Percentiles rank a stretch among this genome's conserved stretches.
phyloP scores from a whole-genome alignment of 2,113 vertebrate genomes.

The Eonycteris spelaea region DNA sequence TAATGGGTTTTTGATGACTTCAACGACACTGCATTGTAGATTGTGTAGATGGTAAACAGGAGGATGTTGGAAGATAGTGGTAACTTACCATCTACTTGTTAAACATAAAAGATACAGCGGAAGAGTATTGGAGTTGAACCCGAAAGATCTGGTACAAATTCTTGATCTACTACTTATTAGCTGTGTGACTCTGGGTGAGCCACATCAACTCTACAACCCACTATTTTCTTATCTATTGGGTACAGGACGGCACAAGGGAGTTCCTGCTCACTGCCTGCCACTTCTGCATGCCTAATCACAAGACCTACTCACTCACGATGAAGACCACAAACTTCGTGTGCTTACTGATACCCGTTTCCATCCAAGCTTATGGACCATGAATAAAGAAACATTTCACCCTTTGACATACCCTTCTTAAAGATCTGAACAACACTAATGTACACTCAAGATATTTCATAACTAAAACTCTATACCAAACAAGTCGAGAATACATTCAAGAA shows the following conservation, averaged over 20 bases:
- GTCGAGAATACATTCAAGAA: not conserved
- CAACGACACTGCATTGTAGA: not conserved
- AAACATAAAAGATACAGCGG: not conserved
- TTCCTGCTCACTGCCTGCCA: not conserved
- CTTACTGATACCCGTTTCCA: not conserved
- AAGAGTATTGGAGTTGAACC: not conserved
- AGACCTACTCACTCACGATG: not conserved
- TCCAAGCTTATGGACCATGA: not conserved
- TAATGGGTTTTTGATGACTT: not conserved
- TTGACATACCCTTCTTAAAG: not conserved
- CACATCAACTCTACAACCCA: not conserved
- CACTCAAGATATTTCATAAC: conserved; percentile 1
- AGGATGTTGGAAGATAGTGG: not conserved
- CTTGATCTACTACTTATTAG: not conserved
- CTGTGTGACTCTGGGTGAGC: not conserved
- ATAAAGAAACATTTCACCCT: not conserved
- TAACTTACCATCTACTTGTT: not conserved
- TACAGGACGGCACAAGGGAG: not conserved
- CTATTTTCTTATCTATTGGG: conserved; percentile 21
- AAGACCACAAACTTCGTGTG: not conserved
- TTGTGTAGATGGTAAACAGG: not conserved
- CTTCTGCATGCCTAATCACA: not conserved
- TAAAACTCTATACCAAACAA: not conserved
- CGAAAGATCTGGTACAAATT: not conserved
- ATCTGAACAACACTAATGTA: not conserved